Conservation (phyloP, 1,140 invertebrate species). For the Hestina assimilis region DNA sequence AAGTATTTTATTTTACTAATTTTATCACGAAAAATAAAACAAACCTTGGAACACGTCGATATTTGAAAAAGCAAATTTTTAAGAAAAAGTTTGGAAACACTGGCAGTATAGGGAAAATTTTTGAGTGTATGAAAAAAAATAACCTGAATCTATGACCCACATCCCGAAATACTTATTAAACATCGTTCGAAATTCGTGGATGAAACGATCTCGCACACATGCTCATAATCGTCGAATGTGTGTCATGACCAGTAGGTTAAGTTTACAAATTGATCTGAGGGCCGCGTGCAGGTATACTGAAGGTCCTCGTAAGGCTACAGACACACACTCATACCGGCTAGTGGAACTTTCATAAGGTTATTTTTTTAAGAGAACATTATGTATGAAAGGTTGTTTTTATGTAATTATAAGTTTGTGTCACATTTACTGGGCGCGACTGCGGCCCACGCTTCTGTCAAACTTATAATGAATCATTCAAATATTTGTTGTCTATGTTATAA, state of each 20-base stretch:
- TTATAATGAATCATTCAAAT: too few species aligned
- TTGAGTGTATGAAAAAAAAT: background rate
- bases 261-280: slow-evolving; percentile 73
- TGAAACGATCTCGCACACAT: slow-evolving; percentile 48
- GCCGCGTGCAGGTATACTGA: slow-evolving; percentile 52
- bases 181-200: slow-evolving; percentile 52
- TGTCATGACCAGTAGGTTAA: slow-evolving; percentile 77
- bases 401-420: too few species aligned
- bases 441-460: too few species aligned
- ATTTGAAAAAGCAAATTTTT: too few species aligned
- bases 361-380: background rate
- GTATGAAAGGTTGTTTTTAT: too few species aligned
- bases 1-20: background rate
- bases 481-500: too few species aligned
- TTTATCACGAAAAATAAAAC: too few species aligned
- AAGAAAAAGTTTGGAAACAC: too few species aligned
- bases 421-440: too few species aligned
- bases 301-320: slow-evolving; percentile 40
- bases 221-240: slow-evolving; percentile 66
- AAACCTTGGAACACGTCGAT: too few species aligned
- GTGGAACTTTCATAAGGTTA: background rate
- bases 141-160: slow-evolving; percentile 42
- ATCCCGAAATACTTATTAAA: slow-evolving; percentile 38
- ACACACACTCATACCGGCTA: background rate
- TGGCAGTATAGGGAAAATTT: background rate